These are phyloP conservation scores for Desmodus rotundus DNA, from an alignment of 2,113 vertebrate genomes.

Conservation along the genomic window DNA sequence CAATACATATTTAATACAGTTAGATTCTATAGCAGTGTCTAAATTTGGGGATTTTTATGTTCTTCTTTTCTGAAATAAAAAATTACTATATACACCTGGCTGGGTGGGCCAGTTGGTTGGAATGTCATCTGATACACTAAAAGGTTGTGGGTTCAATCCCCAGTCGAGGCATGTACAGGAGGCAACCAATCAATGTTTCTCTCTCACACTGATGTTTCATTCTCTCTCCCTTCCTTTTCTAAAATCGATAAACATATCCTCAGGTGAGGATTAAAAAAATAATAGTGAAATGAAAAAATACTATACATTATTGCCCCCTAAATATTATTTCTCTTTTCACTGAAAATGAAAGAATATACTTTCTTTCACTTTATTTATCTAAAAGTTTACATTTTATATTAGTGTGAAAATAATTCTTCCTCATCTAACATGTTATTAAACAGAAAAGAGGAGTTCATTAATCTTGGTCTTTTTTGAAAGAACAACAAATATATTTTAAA, in stretches of 20 bases:
- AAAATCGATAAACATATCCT: too few species aligned
- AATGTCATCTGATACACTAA: too few species aligned
- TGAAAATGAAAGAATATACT: not conserved
- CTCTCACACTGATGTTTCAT: too few species aligned
- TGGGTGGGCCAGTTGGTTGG: too few species aligned
- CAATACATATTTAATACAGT: not conserved
- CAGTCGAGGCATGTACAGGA: too few species aligned
- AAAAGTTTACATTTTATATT: not conserved
- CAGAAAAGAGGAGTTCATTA: not conserved
- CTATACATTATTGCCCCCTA: not conserved
- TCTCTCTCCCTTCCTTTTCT: too few species aligned
- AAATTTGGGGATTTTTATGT: not conserved
- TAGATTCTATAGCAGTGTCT: not conserved
- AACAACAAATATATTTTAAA: not conserved
- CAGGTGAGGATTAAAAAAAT: too few species aligned
- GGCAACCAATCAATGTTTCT: too few species aligned
- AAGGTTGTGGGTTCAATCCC: too few species aligned
- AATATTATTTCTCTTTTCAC: not conserved
- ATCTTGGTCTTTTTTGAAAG: not conserved
- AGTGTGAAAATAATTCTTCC: not conserved
- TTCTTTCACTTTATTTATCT: not conserved
- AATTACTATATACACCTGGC: too few species aligned
- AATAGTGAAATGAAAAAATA: not conserved
- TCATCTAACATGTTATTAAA: not conserved
- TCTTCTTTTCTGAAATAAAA: not conserved